Base-by-base conservation (phyloP, 2,888 invertebrate species). In the Colostygia pectinataria region DNA sequence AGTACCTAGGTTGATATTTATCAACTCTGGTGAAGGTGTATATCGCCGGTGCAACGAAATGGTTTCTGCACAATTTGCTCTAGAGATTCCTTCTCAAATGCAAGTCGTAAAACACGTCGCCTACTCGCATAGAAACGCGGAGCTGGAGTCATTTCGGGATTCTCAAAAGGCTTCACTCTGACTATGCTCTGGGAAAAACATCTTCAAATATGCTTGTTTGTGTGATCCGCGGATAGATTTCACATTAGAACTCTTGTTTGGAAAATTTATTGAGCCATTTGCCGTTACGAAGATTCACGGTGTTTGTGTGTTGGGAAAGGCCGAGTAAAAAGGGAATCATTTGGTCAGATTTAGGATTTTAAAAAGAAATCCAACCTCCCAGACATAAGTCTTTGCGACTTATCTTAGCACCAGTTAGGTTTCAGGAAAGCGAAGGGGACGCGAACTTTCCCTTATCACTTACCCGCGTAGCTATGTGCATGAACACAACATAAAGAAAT, bases 51-150 rank as follows among this genome's bases (percentile, higher is more conserved):
- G 68, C 65, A 69, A 62, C 65, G 66, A 67, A 75, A 73, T 71
- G 68, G 68, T 65, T 67, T 70, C 64, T 58, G 65, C 55, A 66
- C 71, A 73, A 73, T 76, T 77, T 74, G 66, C 72, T 71, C 68
- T 61, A 68, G 70, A 69, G 68, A 74, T 77, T 75, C 68, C 72
- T 71, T 51, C 64, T 58, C 66, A 68, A 63, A 65, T 70, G 72
- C 65, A 68, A 57, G 67, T 71, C 73, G 73, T 81, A 80, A 80
- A 81, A 66, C 66, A 71, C 61, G 69, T 68, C 65, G 59, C 63
- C 64, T 63, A 59, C 44, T 57, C 57, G 59, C 59, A 50, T 45
- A 55, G 52, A 63, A 56, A 60, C 57, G 57, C 49, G 59, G 50
- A 53, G 53, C 47, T 55, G 57, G 56, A 59, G 58, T 61, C 63